phyloP scores from a whole-genome alignment of 2,888 invertebrate genomes.

The Pheosia gnoma region DNA sequence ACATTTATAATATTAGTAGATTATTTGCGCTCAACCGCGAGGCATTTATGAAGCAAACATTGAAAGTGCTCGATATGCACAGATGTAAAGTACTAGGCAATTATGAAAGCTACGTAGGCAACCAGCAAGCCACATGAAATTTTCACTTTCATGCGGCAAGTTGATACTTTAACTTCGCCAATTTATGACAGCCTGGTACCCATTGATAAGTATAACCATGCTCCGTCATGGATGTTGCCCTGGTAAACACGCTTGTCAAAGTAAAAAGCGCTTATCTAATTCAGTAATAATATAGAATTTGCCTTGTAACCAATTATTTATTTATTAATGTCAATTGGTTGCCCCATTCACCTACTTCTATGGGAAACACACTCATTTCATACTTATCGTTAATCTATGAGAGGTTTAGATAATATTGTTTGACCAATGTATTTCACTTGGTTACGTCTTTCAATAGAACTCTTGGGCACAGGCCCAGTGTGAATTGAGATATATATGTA shows the following conservation, averaged over 20 bases:
- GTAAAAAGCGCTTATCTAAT: neutral
- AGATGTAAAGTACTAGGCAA: slow-evolving; percentile 30
- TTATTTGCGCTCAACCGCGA: neutral
- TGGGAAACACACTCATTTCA: slow-evolving; percentile 33
- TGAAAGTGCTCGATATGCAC: slow-evolving; percentile 19
- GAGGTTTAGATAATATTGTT: slow-evolving; percentile 2
- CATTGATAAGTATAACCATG: slow-evolving; percentile 3
- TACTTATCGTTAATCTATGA: slow-evolving; percentile 6
- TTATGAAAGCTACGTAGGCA: slow-evolving; percentile 7
- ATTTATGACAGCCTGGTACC: slow-evolving; percentile 23
- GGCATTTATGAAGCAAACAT: slow-evolving; percentile 9
- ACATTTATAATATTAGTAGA: no score
- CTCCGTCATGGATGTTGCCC: neutral
- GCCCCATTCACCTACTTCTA: slow-evolving; percentile 27
- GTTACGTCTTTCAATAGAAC: no score
- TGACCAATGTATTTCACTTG: neutral
- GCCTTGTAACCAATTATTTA: slow-evolving; percentile 12
- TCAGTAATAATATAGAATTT: neutral
- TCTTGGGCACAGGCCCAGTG: no score
- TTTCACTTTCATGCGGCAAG: neutral
- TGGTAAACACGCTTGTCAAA: neutral
- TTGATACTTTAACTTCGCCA: neutral
- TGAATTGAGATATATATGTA: no score
- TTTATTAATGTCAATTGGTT: slow-evolving; percentile 13
- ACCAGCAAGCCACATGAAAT: neutral